A percentile compares a stretch with the other conserved stretches of the same genome.
Evolutionary conservation across 2,113 vertebrate genomes (phyloP).

Genomic region (Irena cyanogastra): DNA sequence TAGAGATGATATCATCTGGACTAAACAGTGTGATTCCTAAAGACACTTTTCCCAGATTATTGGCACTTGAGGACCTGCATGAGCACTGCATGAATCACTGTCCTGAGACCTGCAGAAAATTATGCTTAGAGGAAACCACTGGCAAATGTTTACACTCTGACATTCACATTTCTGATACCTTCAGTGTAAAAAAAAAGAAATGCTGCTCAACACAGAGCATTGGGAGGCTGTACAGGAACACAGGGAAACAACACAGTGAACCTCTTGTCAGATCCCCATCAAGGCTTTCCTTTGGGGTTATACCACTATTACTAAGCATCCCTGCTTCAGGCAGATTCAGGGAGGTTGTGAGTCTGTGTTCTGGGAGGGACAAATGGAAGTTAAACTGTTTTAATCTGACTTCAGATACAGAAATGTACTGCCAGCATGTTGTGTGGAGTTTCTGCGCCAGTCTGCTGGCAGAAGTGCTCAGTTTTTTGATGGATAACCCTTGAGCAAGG

Average conservation of each 20-base stretch:
- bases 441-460: not conserved
- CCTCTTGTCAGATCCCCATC: not conserved
- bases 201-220: not conserved
- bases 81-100: not conserved
- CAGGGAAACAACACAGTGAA: accelerated
- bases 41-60: not conserved
- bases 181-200: not conserved
- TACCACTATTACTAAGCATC: not conserved
- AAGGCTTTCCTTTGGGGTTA: not conserved
- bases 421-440: not conserved
- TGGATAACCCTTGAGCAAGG: not conserved
- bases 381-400: not conserved
- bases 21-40: not conserved
- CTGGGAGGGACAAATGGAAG: not conserved
- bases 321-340: not conserved
- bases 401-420: not conserved
- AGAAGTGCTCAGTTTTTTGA: not conserved
- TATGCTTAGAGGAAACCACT: not conserved
- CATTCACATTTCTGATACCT: not conserved
- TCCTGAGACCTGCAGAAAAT: not conserved
- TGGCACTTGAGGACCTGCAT: not conserved
- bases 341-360: not conserved
- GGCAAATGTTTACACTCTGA: not conserved
- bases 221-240: not conserved
- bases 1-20: not conserved